Evolutionary conservation across 1,140 invertebrate genomes (phyloP), one percentile per base, ranked within the genome.

Genomic region (Meteorus sp.): DNA sequence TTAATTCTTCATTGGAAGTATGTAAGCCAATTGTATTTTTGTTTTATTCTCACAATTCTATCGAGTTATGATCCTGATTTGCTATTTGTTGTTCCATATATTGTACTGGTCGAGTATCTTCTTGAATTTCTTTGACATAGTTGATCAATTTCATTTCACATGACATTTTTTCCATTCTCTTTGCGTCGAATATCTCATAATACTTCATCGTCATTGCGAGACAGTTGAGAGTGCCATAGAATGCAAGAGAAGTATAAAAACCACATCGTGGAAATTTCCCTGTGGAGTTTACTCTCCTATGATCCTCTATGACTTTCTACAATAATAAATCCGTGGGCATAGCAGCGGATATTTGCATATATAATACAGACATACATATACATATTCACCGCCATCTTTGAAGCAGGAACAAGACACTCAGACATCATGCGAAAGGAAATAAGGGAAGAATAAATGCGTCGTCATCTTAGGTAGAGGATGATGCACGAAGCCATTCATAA

Each of bases 361-460:
- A 13, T 39, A 11, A 7, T 7, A 33, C 6, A 33, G 29, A 33
- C 11, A 11, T 33, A 33, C 11, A 33, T n/a, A 39, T n/a, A n/a
- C n/a, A n/a, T n/a, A n/a, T n/a, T n/a, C n/a, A n/a, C n/a, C n/a
- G n/a, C n/a, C n/a, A n/a, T n/a, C n/a, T n/a, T n/a, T n/a, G n/a
- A n/a, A n/a, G 35, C 8, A 39, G 35, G 15, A 39, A 39, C 8
- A 13, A n/a, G 3, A 39, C 8, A 39, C 8, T n/a, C 3, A 39
- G 35, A 33, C n/a, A n/a, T n/a, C n/a, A n/a, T n/a, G n/a, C n/a
- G 29, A 19, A 35, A 43, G 29, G 7, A 29, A 6, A 23, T 23
- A 25, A 29, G 19, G 22, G 9, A 41, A 27, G 41, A 29, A 33
- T 23, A 55, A 59, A 59, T 41, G 39, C 35, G 45, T 31, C 29